These are phyloP conservation scores for Phalanger gymnotis DNA, from an alignment of 2,797 vertebrate genomes.

Conservation along the genomic window DNA sequence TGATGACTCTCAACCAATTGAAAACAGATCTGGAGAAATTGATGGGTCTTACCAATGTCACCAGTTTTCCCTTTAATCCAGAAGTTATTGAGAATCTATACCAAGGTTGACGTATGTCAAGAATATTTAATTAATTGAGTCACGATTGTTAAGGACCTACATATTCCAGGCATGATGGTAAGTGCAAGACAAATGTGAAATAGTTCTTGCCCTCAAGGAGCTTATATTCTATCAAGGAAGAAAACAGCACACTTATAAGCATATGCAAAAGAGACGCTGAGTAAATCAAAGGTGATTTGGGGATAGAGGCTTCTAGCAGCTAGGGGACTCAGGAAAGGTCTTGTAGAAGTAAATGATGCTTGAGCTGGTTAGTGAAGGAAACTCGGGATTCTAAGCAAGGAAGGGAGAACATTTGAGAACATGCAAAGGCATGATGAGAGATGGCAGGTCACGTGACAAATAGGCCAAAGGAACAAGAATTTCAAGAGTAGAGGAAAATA, in stretches of 20 bases:
- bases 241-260: background rate
- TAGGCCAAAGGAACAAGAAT: background rate
- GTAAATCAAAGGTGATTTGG: background rate
- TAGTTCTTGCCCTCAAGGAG: background rate
- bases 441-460: background rate
- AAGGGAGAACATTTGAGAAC: background rate
- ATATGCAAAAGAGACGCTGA: background rate
- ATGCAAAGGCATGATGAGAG: background rate
- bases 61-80: slow-evolving; percentile 4
- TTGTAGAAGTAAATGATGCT: background rate
- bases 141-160: background rate
- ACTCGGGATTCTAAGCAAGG: background rate
- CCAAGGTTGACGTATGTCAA: background rate
- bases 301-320: background rate
- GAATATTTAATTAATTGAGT: background rate
- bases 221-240: background rate
- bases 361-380: background rate
- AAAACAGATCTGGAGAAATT: slow-evolving; percentile 22
- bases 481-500: background rate
- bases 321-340: background rate
- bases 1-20: slow-evolving; percentile 18
- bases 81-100: slow-evolving; percentile 20
- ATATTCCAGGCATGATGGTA: background rate
- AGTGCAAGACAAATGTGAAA: background rate
- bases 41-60: background rate